phyloP scores from a whole-genome alignment of 2,797 vertebrate genomes.

The Sternotherus odoratus region DNA sequence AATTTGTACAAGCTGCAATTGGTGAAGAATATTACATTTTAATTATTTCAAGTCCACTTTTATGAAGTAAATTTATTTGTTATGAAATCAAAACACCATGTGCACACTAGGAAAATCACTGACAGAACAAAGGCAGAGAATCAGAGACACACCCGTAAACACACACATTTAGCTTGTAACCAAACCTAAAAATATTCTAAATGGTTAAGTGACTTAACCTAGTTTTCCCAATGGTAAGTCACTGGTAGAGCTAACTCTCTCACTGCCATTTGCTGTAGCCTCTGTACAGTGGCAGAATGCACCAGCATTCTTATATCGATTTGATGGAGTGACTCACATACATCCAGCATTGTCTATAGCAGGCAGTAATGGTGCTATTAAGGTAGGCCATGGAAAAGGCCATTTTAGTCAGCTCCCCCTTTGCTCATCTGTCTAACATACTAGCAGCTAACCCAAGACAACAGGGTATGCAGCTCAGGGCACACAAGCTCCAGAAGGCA shows the following conservation, averaged over 20 bases:
- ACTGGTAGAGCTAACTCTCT: conserved; percentile 25
- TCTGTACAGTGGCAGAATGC: background rate
- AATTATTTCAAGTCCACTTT: background rate
- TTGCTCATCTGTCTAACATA: background rate
- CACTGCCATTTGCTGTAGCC: background rate
- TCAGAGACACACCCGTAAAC: background rate
- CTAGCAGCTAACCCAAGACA: background rate
- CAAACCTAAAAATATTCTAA: conserved; percentile 62
- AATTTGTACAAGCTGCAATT: conserved; percentile 92
- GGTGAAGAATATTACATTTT: conserved; percentile 43
- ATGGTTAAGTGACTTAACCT: conserved; percentile 52
- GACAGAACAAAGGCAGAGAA: background rate
- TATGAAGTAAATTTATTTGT: background rate
- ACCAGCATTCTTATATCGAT: background rate
- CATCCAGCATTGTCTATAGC: background rate
- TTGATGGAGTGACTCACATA: background rate
- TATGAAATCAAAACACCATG: background rate
- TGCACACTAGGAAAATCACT: background rate
- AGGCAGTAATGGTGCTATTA: background rate
- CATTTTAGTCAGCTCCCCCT: background rate
- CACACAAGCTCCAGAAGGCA: background rate
- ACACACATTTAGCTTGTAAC: background rate
- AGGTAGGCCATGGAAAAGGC: background rate
- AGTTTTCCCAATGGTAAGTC: conserved; percentile 38
- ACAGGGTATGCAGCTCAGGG: background rate